A percentile compares a stretch with the other conserved stretches of the same genome.
Conservation (phyloP, 2,797 vertebrate genomes). For the Champsocephalus esox region DNA sequence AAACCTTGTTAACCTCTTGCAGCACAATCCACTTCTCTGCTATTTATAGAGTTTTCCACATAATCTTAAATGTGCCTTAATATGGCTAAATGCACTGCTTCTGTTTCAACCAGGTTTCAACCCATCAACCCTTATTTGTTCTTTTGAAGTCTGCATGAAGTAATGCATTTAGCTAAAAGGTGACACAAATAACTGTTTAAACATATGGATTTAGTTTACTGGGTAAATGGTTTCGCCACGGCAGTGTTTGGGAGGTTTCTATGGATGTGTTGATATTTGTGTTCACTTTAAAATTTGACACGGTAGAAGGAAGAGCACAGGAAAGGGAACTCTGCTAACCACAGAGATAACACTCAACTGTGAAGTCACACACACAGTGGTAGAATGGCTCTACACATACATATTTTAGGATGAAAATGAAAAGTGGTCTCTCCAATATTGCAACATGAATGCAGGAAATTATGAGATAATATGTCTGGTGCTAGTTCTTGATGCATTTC, state of each 20-base stretch:
- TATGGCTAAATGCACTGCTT: background rate
- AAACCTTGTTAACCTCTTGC: background rate
- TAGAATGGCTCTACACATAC: background rate
- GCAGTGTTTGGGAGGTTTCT: background rate
- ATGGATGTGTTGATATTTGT: background rate
- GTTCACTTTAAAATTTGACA: background rate
- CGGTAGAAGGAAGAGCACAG: slow-evolving; percentile 31
- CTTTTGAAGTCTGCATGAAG: background rate
- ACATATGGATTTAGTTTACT: background rate
- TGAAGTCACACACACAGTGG: slow-evolving; percentile 11
- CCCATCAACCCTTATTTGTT: background rate
- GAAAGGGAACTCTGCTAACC: slow-evolving; percentile 25
- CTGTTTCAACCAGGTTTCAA: slow-evolving; percentile 6
- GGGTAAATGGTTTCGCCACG: background rate
- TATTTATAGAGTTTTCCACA: background rate
- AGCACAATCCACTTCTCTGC: background rate
- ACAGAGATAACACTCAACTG: slow-evolving; percentile 23
- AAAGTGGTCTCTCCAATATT: slow-evolving; percentile 6
- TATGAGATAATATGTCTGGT: background rate
- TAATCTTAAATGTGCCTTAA: background rate
- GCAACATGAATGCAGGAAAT: no score
- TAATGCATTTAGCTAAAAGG: background rate
- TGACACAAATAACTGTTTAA: background rate
- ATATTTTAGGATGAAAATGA: background rate
- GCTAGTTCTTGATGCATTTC: background rate